These are phyloP conservation scores for Peromyscus polionotus DNA, from an alignment of 2,113 vertebrate species.

Conservation along the genomic window DNA sequence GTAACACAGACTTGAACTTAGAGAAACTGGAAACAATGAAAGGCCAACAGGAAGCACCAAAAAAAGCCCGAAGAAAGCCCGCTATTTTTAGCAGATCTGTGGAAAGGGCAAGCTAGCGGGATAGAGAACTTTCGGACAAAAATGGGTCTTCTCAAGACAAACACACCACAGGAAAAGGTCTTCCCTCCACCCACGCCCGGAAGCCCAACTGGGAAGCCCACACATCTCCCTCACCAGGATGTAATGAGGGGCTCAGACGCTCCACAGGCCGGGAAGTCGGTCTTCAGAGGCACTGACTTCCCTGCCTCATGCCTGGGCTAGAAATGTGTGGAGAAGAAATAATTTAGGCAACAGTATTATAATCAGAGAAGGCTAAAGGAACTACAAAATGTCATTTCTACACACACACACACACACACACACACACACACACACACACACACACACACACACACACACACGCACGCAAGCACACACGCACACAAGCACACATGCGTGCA, in stretches of 20 bases:
- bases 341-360: not conserved
- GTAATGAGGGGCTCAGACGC: not conserved
- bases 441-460: not conserved
- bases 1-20: not conserved
- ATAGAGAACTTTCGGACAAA: not conserved
- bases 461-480: not conserved
- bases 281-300: not conserved
- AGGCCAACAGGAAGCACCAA: not conserved
- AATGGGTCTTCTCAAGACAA: not conserved
- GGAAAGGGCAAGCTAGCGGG: slow-evolving; percentile 8
- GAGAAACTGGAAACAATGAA: not conserved
- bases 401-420: not conserved
- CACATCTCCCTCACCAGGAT: not conserved
- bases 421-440: not conserved
- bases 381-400: not conserved
- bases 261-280: not conserved
- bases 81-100: slow-evolving; percentile 14
- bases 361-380: not conserved
- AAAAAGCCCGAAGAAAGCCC: not conserved
- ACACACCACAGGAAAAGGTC: not conserved
- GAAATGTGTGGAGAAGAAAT: not conserved
- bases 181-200: not conserved
- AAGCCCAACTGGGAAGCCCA: not conserved
- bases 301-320: not conserved
- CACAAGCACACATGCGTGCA: too few species aligned